A percentile compares a stretch with the other conserved stretches of the same genome.
These are phyloP conservation scores for Mycetomoellerius zeteki DNA, from an alignment of 1,140 invertebrate genomes.

Conservation along the genomic window DNA sequence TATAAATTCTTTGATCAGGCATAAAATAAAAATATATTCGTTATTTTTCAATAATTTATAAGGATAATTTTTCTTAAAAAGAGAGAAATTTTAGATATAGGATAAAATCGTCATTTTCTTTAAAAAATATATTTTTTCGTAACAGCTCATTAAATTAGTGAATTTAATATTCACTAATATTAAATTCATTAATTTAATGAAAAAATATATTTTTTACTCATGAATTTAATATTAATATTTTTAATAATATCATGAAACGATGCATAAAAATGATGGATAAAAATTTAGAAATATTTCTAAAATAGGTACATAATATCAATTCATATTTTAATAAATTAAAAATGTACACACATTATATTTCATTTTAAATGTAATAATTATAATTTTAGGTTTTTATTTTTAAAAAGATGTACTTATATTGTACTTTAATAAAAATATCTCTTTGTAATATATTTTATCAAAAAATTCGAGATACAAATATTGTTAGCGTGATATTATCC, in stretches of 20 bases:
- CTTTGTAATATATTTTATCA: neutral
- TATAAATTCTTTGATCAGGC: neutral
- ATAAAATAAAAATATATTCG: neutral
- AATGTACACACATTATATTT: too few species aligned
- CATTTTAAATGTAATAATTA: neutral
- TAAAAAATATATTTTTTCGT: neutral
- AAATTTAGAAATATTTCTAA: neutral
- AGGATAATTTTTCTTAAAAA: too few species aligned
- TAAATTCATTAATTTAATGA: too few species aligned
- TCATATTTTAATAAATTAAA: too few species aligned
- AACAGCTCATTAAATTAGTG: neutral
- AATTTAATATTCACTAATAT: neutral
- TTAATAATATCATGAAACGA: neutral
- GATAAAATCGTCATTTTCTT: neutral
- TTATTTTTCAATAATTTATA: too few species aligned
- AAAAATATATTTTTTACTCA: neutral
- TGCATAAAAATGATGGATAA: neutral
- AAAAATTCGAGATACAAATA: neutral
- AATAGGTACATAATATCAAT: neutral
- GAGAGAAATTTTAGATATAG: too few species aligned
- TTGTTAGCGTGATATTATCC: neutral
- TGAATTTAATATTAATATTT: constrained; percentile 2
- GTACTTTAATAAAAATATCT: neutral
- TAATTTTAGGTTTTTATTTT: neutral
- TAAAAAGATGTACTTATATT: neutral